These are phyloP conservation scores for Drosophila lacicola DNA, from an alignment of 2,888 invertebrate genomes.

Conservation along the genomic window DNA sequence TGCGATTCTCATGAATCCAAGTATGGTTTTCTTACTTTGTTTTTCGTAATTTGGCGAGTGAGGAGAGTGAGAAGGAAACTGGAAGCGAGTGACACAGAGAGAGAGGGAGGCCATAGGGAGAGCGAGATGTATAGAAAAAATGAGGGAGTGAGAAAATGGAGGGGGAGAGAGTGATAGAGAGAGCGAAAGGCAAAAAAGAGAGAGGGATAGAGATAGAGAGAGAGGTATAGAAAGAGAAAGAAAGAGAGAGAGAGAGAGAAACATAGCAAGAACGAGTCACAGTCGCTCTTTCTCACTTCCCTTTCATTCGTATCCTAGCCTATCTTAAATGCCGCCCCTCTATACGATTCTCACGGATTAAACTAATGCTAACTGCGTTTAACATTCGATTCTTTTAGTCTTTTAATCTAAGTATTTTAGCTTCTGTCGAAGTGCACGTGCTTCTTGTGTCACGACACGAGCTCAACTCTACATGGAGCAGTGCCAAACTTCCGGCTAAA, in stretches of 20 bases:
- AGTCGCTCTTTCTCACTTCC: neutral
- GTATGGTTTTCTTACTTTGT: too few relatives aligned
- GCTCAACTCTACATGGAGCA: neutral
- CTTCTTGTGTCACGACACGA: conserved; percentile 4
- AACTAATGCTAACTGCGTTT: neutral
- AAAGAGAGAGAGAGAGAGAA: neutral
- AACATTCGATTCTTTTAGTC: neutral
- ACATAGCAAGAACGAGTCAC: too few relatives aligned
- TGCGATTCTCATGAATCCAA: too few relatives aligned
- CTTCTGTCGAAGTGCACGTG: neutral
- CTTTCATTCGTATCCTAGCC: neutral
- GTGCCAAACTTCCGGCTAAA: conserved; percentile 38
- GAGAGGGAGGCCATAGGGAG: too few relatives aligned
- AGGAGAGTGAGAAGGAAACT: too few relatives aligned
- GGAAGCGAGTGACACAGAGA: too few relatives aligned
- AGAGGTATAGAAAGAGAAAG: neutral
- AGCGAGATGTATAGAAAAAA: too few relatives aligned
- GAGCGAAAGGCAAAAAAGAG: too few relatives aligned
- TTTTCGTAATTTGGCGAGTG: too few relatives aligned
- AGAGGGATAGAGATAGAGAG: too few relatives aligned
- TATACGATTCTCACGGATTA: neutral
- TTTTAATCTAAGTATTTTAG: neutral
- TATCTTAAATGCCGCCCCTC: neutral
- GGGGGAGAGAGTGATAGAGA: too few relatives aligned
- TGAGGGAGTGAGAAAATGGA: too few relatives aligned